Evolutionary conservation across 2,797 vertebrate genomes (phyloP), one percentile per base, ranked within the genome.

Genomic region (Mastacembelus armatus): DNA sequence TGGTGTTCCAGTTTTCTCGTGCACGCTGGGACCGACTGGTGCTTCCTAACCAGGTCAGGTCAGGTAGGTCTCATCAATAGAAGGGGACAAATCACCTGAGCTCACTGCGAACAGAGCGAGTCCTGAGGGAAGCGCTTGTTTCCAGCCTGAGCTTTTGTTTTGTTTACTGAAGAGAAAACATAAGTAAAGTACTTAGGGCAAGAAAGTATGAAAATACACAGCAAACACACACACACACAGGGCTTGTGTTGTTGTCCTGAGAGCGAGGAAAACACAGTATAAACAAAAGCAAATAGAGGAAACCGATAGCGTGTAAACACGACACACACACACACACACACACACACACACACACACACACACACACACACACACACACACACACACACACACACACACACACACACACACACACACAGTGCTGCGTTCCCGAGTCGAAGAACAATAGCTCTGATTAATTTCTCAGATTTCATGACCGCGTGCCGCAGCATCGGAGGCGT

Each of bases 371-470:
- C n/a, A n/a, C n/a, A n/a, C n/a, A n/a, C n/a, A n/a, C n/a, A n/a
- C n/a, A n/a, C 30, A 47, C 35, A 38, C 59, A 42, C 50, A 44
- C 43, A 65, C 49, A 32, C 50, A 49, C 70, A 63, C 43, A 22
- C 69, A 65, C 45, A 62, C 60, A 66, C 43, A 39, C 68, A 66
- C 43, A 65, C 14, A 19, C 62, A n/a, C 21, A 6, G 47, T 18
- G 19, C 48, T 67, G 42, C 52, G 32, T 63, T 77, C 64, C 35
- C n/a, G 27, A 32, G 40, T 10, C 2, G 48, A 67, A 77, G 76
- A 88, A 86, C 86, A 88, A 88, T 80, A 50, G 80, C 79, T 74
- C 48, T 84, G 81, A 86, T 88, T 86, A 85, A 85, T 83, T 86
- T 83, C 80, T 84, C 80, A 83, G 80, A 86, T 88, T 86, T 84